Conservation (phyloP, 23 tunicate species). For the Aplidium turbinatum region DNA sequence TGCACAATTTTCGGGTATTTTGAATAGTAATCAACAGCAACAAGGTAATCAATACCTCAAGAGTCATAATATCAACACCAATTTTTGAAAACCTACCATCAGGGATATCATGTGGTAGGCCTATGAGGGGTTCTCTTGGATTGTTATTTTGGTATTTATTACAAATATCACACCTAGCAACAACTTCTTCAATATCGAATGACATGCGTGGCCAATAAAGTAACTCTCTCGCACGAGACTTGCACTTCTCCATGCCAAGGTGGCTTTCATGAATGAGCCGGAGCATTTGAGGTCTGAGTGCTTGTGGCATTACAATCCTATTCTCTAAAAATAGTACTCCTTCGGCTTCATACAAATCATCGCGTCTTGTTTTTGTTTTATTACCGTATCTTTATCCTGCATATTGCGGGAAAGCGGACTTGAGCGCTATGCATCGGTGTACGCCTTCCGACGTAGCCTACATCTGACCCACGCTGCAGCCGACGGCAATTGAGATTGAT, state of each 20-base stretch:
- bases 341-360: neutral
- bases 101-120: conserved; percentile 37
- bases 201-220: conserved; percentile 46
- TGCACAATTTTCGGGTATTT: conserved; percentile 38
- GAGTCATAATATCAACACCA: conserved; percentile 47
- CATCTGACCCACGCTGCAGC: no score
- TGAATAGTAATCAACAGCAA: conserved; percentile 35
- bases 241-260: conserved; percentile 55
- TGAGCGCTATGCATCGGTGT: no score
- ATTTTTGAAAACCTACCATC: conserved; percentile 19
- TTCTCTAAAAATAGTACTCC: conserved; percentile 3
- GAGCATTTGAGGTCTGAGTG: conserved; percentile 12
- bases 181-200: conserved; percentile 11
- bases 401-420: no score
- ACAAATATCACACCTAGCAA: conserved; percentile 24
- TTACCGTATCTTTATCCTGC: no score
- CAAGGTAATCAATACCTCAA: conserved; percentile 23
- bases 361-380: no score
- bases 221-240: conserved; percentile 31
- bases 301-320: conserved; percentile 6
- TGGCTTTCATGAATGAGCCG: conserved; percentile 47
- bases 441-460: no score
- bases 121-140: conserved; percentile 35
- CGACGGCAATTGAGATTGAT: no score
- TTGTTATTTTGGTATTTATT: conserved; percentile 19